Conservation (phyloP, 2,888 invertebrate genomes). For the Catocala fraxini region DNA sequence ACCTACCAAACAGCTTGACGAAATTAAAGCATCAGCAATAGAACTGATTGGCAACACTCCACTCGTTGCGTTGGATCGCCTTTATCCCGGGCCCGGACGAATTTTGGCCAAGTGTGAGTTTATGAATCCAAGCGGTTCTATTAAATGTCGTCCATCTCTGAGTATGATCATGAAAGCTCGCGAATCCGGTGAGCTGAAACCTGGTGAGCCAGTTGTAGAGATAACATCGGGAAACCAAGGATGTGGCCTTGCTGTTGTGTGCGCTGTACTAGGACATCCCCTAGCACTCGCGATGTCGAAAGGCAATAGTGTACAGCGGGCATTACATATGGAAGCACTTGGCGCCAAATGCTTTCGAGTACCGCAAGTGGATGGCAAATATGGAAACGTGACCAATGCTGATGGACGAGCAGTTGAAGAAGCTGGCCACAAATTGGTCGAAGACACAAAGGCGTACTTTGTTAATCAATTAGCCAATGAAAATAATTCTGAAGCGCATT, state of each 20-base stretch:
- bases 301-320: conserved; percentile 80
- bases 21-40: conserved; percentile 78
- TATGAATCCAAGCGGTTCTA: conserved; percentile 82
- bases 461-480: conserved; percentile 79
- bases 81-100: conserved; percentile 77
- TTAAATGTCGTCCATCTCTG: conserved; percentile 79
- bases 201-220: conserved; percentile 74
- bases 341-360: conserved; percentile 78
- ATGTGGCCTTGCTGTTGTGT: conserved; percentile 80
- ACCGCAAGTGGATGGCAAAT: conserved; percentile 80
- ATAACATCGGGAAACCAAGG: conserved; percentile 83
- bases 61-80: conserved; percentile 78
- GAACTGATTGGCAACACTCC: conserved; percentile 83
- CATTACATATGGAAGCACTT: conserved; percentile 82
- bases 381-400: conserved; percentile 77
- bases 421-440: conserved; percentile 66
- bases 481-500: conserved; percentile 72
- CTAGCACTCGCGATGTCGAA: conserved; percentile 79
- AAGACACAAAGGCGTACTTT: conserved; percentile 73
- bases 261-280: conserved; percentile 78
- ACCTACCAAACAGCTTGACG: conserved; percentile 59
- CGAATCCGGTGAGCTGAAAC: conserved; percentile 67
- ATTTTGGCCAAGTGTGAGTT: conserved; percentile 83
- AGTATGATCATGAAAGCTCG: conserved; percentile 74
- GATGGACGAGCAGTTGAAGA: conserved; percentile 76